These are phyloP conservation scores for Lerista edwardsae DNA, from an alignment of 2,797 vertebrate species.

Conservation along the genomic window DNA sequence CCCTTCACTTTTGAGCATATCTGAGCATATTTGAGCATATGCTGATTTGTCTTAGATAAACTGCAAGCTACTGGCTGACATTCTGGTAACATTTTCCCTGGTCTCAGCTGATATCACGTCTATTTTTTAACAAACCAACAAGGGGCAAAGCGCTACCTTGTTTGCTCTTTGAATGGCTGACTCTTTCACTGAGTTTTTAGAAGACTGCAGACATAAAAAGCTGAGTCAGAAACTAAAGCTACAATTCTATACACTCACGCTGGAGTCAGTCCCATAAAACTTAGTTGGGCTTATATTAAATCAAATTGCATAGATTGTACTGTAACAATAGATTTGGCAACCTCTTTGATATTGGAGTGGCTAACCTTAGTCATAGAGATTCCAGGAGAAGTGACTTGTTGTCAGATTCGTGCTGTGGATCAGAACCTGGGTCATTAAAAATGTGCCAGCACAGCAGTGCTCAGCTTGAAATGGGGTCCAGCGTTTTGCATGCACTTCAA, in stretches of 20 bases:
- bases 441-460: too few species aligned
- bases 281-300: not conserved
- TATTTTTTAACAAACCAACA: conserved; percentile 11
- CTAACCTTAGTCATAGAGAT: fast-evolving
- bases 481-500: too few species aligned
- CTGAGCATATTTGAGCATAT: not conserved
- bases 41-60: conserved; percentile 30
- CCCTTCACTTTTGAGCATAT: not conserved
- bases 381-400: not conserved
- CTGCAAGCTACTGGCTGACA: not conserved
- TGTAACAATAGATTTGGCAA: not conserved
- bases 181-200: not conserved
- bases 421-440: too few species aligned
- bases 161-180: not conserved
- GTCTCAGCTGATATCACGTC: not conserved
- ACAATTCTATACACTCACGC: too few species aligned
- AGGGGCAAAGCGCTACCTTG: not conserved
- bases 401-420: not conserved
- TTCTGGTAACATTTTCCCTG: conserved; percentile 30
- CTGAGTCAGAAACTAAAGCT: not conserved
- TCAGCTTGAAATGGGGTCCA: too few species aligned
- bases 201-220: not conserved
- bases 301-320: not conserved
- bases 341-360: not conserved
- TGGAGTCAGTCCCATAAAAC: too few species aligned